Base-by-base conservation (phyloP, 1,140 invertebrate genomes). In the Phymastichus coffea region DNA sequence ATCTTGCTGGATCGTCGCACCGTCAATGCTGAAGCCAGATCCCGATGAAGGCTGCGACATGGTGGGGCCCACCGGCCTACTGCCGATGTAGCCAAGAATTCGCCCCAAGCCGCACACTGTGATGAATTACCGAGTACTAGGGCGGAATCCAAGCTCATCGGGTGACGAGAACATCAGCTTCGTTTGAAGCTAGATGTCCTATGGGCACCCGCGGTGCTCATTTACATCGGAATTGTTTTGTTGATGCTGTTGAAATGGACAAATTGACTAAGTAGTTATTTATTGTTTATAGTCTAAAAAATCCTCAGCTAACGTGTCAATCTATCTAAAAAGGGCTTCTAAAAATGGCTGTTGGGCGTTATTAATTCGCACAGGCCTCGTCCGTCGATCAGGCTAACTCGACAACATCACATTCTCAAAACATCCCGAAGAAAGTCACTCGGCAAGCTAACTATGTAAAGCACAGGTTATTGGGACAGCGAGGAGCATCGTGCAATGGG, bases 41-140 rank as follows among this genome's bases (percentile, higher is more conserved):
- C 69, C 1, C 68, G 8, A 73, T 72, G 9, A 73, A 3, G 73
- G 74, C 57, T 78, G 74, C 23, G 76, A 78, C 75, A 78, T 78
- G 59, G 61, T 67, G 74, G 71, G 71, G 63, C 67, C 68, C 75
- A 78, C 75, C 77, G 77, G 75, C 68, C 74, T 70, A 58, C 73
- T 76, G 75, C 75, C 77, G 76, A 78, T 78, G 70, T 76, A 77
- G 76, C 76, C 77, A 59, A 79, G 71, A 23, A 79, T 78, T 70
- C 75, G 75, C 72, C 77, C 76, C 63, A 79, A 68, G 64, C 76
- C 77, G 38, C 77, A 79, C 77, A 79, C 77, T 58, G 75, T 79
- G 77, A 66, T 69, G 66, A 71, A 56, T 78, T 77, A 56, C 35
- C 41, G 57, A 33, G 30, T 33, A 33, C 30, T 6, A 6, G 7